Evolutionary conservation across 2,888 invertebrate genomes (phyloP), one percentile per base, ranked within the genome.

Genomic region (Eulithis testata): DNA sequence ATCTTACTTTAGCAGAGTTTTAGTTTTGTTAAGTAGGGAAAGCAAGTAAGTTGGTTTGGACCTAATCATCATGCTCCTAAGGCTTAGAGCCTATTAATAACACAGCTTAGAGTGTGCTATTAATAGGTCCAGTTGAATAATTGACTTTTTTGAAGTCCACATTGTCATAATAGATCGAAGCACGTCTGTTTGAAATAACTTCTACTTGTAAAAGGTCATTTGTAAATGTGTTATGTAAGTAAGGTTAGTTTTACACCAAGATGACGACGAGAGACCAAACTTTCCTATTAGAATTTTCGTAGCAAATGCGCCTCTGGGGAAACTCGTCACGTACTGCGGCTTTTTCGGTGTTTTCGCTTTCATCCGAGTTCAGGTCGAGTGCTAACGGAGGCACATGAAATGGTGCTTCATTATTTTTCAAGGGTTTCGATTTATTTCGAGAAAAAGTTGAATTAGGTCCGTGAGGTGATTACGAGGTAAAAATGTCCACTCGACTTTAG

Each of bases 301-400:
- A 53, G 11, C 53, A 45, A 70, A 60, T 68, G 52, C 69, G 66
- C 9, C 65, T 61, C 66, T 72, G 62, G 53, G 49, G 60, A 65
- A 56, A 68, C 70, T 63, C 68, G 73, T 70, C 75, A 74, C 73
- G 75, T 74, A 56, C 52, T 53, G 50, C 63, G 66, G 68, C 68
- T 59, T 76, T 75, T 75, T 76, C 67, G 72, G 70, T 65, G 70
- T 68, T 73, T 73, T 73, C 73, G 55, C 69, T 73, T 73, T 74
- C 74, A 73, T 71, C 63, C 66, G 70, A 71, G 74, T 71, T 57
- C 70, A 71, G 73, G 75, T 71, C 69, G 66, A 72, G 73, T 56
- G 60, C 57, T 45, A 49, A 21, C 44, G 51, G 53, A 55, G 51
- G 65, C 65, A 55, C 55, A 56, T 60, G 63, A 57, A 52, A 52